Percentiles rank a stretch among this genome's conserved stretches.
Conservation (phyloP, 2,113 vertebrate genomes). For the Mellivora capensis region DNA sequence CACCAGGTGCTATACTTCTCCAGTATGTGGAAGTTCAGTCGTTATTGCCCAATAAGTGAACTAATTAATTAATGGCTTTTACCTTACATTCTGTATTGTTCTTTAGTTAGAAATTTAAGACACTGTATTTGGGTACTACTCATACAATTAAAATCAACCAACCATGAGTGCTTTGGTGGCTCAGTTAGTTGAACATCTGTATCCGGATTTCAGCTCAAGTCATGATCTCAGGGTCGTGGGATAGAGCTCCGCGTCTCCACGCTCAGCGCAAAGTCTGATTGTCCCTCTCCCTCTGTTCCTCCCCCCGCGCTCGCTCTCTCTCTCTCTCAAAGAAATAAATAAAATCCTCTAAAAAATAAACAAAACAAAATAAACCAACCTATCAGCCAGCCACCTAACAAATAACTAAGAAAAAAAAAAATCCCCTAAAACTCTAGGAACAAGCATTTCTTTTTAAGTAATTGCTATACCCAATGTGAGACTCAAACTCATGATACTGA, state of each 20-base stretch:
- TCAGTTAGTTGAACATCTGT: not conserved
- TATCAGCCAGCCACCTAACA: not conserved
- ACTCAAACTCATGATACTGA: not conserved
- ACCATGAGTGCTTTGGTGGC: not conserved
- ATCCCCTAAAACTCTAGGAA: not conserved
- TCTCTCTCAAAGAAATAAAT: not conserved
- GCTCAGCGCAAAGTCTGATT: not conserved
- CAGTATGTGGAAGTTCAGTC: too few species aligned
- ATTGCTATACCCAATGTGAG: not conserved
- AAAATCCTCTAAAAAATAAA: not conserved
- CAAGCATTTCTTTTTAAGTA: not conserved
- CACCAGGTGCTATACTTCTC: accelerated
- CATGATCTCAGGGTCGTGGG: not conserved
- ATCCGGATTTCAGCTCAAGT: not conserved
- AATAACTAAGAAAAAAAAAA: not conserved
- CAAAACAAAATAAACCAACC: not conserved
- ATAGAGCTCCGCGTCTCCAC: not conserved
- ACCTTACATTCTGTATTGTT: not conserved
- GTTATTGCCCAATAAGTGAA: not conserved
- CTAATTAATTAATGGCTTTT: not conserved
- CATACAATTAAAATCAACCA: not conserved
- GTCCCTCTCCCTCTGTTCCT: not conserved
- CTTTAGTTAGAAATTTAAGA: not conserved
- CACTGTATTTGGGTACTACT: not conserved
- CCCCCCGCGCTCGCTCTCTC: not conserved